These are phyloP conservation scores for Ennomos quercinarius DNA, from an alignment of 2,888 invertebrate species.

Conservation along the genomic window DNA sequence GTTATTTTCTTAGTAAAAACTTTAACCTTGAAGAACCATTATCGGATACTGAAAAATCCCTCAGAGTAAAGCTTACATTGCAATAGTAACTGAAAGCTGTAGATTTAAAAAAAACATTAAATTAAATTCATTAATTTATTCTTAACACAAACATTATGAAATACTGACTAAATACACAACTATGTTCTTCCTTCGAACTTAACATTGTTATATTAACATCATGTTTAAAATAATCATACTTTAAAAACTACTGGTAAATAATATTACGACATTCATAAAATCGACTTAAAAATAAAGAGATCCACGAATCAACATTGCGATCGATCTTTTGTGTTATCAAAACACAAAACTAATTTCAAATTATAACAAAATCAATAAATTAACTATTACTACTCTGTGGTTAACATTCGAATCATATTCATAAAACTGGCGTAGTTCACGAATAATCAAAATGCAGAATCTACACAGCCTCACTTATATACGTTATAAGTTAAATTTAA, in stretches of 20 bases:
- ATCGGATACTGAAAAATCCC: too few species aligned
- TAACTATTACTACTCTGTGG: constrained; percentile 3
- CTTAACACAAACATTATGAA: constrained; percentile 23
- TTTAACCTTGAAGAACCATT: too few species aligned
- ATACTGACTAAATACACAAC: constrained; percentile 35
- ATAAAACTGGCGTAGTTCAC: background rate
- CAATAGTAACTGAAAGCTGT: background rate
- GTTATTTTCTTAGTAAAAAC: too few species aligned
- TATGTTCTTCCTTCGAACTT: background rate
- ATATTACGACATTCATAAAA: constrained; percentile 9
- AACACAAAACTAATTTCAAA: background rate
- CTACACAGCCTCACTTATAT: background rate
- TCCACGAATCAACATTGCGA: constrained; percentile 26
- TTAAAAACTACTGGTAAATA: constrained; percentile 3
- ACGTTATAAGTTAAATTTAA: too few species aligned
- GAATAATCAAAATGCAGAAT: background rate
- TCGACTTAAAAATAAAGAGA: constrained; percentile 30
- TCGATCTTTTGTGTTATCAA: constrained; percentile 20
- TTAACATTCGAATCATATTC: constrained; percentile 9
- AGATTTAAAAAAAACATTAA: constrained; percentile 4
- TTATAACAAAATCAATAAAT: too few species aligned
- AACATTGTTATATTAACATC: too few species aligned
- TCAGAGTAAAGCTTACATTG: too few species aligned
- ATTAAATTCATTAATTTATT: constrained; percentile 16
- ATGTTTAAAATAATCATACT: too few species aligned